Conservation (phyloP, 2,797 vertebrate genomes). For the Uromys caudimaculatus region DNA sequence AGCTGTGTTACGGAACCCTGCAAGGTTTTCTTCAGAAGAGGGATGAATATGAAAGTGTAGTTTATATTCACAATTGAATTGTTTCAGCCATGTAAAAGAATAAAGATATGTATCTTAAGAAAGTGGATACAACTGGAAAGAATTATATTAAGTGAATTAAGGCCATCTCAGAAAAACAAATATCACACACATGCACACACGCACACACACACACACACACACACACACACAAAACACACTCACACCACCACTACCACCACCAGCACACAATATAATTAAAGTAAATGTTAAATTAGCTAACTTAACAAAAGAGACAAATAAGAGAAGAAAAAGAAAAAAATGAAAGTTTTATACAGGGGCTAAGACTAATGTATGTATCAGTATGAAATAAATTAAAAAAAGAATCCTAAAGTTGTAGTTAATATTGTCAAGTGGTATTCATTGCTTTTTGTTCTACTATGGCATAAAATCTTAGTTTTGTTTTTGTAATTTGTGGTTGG, state of each 20-base stretch:
- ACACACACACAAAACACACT: not conserved
- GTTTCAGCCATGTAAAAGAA: not conserved
- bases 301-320: not conserved
- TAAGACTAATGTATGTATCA: not conserved
- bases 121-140: not conserved
- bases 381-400: not conserved
- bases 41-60: not conserved
- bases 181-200: not conserved
- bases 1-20: not conserved
- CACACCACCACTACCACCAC: too few relatives aligned
- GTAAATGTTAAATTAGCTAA: not conserved
- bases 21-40: not conserved
- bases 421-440: not conserved
- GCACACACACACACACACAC: not conserved
- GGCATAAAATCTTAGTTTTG: not conserved
- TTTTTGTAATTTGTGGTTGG: not conserved
- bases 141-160: not conserved
- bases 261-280: not conserved
- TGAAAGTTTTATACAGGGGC: not conserved
- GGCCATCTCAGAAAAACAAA: not conserved
- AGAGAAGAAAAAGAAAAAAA: not conserved
- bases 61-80: not conserved
- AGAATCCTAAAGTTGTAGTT: slow-evolving; percentile 13
- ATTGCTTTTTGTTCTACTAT: not conserved
- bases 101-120: not conserved